These are phyloP conservation scores for Amia ocellicauda DNA, from an alignment of 2,113 vertebrate species.

Conservation along the genomic window DNA sequence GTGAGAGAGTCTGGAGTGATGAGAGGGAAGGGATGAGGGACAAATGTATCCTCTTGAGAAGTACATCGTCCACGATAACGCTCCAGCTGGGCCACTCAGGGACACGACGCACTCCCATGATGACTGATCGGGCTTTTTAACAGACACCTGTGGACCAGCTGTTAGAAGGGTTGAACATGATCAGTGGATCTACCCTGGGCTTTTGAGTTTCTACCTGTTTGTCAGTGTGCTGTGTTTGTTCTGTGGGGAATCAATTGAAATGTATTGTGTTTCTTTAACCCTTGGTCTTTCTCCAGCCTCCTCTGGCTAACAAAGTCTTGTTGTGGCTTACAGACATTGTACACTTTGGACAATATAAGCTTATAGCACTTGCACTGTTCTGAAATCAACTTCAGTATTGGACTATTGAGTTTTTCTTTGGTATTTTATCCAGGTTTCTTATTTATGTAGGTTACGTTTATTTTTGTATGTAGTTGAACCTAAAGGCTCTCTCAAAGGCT, in stretches of 20 bases:
- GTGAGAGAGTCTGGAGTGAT: too few relatives aligned
- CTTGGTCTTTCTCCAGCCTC: background rate
- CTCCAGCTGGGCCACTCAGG: too few relatives aligned
- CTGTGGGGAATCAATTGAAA: background rate
- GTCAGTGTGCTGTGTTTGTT: too few relatives aligned
- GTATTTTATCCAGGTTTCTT: slow-evolving; percentile 35
- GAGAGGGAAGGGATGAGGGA: too few relatives aligned
- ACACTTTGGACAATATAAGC: background rate
- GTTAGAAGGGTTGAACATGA: too few relatives aligned
- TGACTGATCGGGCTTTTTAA: too few relatives aligned
- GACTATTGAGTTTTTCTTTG: slow-evolving; percentile 29
- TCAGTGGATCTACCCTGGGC: too few relatives aligned
- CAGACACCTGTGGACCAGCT: too few relatives aligned
- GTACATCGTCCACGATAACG: too few relatives aligned
- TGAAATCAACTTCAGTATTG: slow-evolving; percentile 10
- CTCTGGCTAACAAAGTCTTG: background rate
- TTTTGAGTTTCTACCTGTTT: too few relatives aligned
- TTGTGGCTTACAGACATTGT: background rate
- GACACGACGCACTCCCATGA: too few relatives aligned
- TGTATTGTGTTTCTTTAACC: background rate
- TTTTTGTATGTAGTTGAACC: background rate
- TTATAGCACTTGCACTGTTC: slow-evolving; percentile 7
- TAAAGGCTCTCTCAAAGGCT: background rate
- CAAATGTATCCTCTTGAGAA: too few relatives aligned
- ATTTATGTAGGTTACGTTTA: background rate